Conservation (phyloP, 2,797 vertebrate species). For the Staurois parvus region DNA sequence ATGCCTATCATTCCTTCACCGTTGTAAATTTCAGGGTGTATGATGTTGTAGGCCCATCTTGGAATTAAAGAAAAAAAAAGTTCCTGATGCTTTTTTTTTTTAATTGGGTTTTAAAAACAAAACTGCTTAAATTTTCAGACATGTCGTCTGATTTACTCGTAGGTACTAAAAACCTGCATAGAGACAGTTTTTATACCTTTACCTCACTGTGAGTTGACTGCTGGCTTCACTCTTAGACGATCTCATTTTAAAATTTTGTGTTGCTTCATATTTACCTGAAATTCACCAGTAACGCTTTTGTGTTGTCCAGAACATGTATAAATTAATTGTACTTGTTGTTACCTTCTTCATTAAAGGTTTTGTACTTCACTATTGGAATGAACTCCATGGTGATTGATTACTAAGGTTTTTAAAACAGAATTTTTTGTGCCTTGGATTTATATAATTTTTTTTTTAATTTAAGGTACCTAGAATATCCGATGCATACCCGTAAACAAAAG, state of each 20-base stretch:
- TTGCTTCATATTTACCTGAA: conserved; percentile 48
- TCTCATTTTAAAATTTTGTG: conserved; percentile 37
- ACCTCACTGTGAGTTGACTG: conserved; percentile 38
- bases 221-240: conserved; percentile 27
- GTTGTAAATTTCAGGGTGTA: conserved; percentile 1
- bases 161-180: conserved; percentile 11
- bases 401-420: conserved; percentile 69
- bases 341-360: conserved; percentile 69
- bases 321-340: conserved; percentile 69
- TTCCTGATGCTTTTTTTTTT: conserved; percentile 10
- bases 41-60: conserved; percentile 1
- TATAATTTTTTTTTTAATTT: conserved; percentile 69
- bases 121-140: not conserved
- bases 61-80: conserved; percentile 16
- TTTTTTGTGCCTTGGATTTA: conserved; percentile 80
- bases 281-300: conserved; percentile 66
- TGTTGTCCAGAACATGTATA: conserved; percentile 66
- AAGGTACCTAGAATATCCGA: conserved; percentile 65
- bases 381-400: conserved; percentile 70
- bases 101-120: conserved; percentile 6
- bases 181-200: conserved; percentile 22
- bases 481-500: conserved; percentile 61
- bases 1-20: conserved; percentile 44
- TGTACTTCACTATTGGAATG: conserved; percentile 73
- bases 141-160: conserved; percentile 27